These are phyloP conservation scores for Epinephelus moara DNA, from an alignment of 2,113 vertebrate species.

Conservation along the genomic window DNA sequence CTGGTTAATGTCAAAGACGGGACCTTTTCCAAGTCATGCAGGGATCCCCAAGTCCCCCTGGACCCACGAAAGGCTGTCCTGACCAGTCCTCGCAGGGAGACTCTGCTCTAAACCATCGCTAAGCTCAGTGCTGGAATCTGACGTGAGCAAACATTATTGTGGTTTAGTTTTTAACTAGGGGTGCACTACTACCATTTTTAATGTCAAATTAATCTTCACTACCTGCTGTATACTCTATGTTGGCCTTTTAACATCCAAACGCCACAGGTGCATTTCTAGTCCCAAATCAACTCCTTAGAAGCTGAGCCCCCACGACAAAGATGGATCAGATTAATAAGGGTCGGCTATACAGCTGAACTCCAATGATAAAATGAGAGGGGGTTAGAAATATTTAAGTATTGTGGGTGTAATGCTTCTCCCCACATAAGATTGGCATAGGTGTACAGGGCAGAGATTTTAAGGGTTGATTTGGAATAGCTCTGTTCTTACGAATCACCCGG, in stretches of 20 bases:
- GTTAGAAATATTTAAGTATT: background rate
- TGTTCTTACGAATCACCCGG: constrained; percentile 21
- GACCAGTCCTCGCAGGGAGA: constrained; percentile 78
- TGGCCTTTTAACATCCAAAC: constrained; percentile 22
- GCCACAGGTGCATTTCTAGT: constrained; percentile 47
- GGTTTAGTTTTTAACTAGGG: constrained; percentile 26
- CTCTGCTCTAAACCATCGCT: constrained; percentile 74
- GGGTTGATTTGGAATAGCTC: constrained; percentile 69
- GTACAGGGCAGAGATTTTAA: constrained; percentile 41
- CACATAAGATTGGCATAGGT: background rate
- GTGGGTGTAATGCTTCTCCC: background rate
- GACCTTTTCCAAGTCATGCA: constrained; percentile 40
- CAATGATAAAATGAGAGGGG: background rate
- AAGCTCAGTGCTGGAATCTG: constrained; percentile 43
- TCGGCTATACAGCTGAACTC: background rate
- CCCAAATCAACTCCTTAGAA: constrained; percentile 71
- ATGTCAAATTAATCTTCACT: constrained; percentile 16
- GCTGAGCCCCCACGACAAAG: constrained; percentile 18
- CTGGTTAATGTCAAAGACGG: constrained; percentile 24
- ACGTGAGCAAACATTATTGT: constrained; percentile 78
- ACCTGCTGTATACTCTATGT: background rate
- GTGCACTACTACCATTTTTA: constrained; percentile 17
- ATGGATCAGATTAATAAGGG: constrained; percentile 17
- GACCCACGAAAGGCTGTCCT: constrained; percentile 57
- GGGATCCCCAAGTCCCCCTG: constrained; percentile 47